Evolutionary conservation across 2,888 invertebrate species (phyloP).

Genomic region (Brachypterus glaber): DNA sequence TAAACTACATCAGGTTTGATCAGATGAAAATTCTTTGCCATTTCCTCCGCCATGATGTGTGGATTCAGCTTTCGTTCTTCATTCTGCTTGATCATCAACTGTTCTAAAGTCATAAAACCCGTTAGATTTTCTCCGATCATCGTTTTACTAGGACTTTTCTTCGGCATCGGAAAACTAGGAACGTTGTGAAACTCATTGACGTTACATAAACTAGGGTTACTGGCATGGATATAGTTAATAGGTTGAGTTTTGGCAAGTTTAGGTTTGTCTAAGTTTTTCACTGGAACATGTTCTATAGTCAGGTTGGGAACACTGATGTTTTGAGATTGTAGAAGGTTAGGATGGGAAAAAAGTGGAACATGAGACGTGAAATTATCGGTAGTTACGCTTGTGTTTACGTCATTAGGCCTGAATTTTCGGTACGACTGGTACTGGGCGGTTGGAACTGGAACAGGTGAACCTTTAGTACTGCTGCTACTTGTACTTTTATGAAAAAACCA

Average conservation of each 20-base stretch:
- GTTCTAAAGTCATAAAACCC: constrained; percentile 66
- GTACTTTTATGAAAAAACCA: constrained; percentile 48
- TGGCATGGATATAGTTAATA: constrained; percentile 58
- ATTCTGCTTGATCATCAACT: constrained; percentile 70
- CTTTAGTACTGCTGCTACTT: constrained; percentile 33
- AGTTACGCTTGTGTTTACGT: constrained; percentile 35
- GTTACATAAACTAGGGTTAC: constrained; percentile 62
- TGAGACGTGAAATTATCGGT: constrained; percentile 41
- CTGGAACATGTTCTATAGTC: constrained; percentile 24
- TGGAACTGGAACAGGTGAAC: constrained; percentile 61
- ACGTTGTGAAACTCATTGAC: constrained; percentile 41
- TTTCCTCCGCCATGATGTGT: constrained; percentile 30
- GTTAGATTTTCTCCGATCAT: constrained; percentile 52
- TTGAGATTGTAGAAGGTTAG: constrained; percentile 28
- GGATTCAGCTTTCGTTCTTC: constrained; percentile 53
- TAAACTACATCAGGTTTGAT: constrained; percentile 51
- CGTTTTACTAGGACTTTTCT: constrained; percentile 35
- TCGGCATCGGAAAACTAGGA: constrained; percentile 25
- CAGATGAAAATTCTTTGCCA: constrained; percentile 32
- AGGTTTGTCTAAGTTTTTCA: constrained; percentile 5
- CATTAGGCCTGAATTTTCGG: constrained; percentile 48
- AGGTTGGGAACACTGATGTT: constrained; percentile 37
- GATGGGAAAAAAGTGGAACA: constrained; percentile 34
- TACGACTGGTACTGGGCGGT: constrained; percentile 72
- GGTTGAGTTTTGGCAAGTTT: constrained; percentile 38